Evolutionary conservation across 2,797 vertebrate species (phyloP), one percentile per base, ranked within the genome.

Genomic region (Dicrostonyx torquatus): DNA sequence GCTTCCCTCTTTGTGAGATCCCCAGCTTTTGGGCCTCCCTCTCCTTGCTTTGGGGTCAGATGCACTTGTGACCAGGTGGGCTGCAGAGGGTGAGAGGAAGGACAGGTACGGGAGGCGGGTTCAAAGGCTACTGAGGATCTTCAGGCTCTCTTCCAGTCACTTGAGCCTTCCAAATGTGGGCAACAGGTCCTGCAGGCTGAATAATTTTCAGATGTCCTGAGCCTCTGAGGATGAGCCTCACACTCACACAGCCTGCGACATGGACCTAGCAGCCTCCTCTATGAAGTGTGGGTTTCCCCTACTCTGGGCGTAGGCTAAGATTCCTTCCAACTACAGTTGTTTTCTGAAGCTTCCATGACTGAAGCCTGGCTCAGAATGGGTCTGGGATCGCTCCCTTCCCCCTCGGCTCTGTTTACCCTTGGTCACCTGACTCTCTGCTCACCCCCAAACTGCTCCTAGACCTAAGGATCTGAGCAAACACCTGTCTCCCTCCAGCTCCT

Each of bases 371-470:
- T 90, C 34, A 55, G 50, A 89, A 75, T 85, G 92, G 50, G 77
- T 79, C 90, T 72, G 68, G 64, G 76, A 43, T n/a, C 68, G 78
- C 14, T 92, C 91, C 76, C 87, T 60, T 90, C 90, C 87, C 92
- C 75, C 62, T 22, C n/a, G 53, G 53, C 80, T 88, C 80, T 87
- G 64, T 94, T 96, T 96, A 93, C 93, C 70, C 60, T 84, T 20
- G 45, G 77, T 94, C 94, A 93, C 89, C 85, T 94, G 94, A 95
- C 87, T 86, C 90, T 76, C 94, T 88, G 95, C 76, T 92, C 24
- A 80, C 83, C n/a, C 53, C 53, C 58, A 75, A 80, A 31, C 64
- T 82, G 62, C 58, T 91, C 77, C 73, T 78, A 80, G 72, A 94
- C 80, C 84, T 90, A 80, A 88, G 91, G 82, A 90, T 88, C 80